Base-by-base conservation (phyloP, 2,888 invertebrate genomes). In the Desoria tigrina region DNA sequence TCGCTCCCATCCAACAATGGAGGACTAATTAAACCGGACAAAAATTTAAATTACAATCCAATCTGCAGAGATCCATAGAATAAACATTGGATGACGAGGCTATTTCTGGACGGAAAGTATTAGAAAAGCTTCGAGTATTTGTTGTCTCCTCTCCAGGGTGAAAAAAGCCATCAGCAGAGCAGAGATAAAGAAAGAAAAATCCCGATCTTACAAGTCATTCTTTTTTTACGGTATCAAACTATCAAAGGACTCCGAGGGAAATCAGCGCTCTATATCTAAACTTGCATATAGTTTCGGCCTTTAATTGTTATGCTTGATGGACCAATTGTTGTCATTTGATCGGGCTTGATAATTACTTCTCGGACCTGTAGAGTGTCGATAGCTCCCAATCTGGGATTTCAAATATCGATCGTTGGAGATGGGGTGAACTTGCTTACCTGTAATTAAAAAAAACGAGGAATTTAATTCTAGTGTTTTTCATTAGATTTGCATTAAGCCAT, bases 1-100 rank as follows among this genome's bases (percentile, higher is more conserved):
- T 21, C 27, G n/a, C 18, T 26, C 24, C n/a, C 42, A 24, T 21
- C 21, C 57, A 61, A 67, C 69, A 72, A 69, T 66, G 58, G 60
- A 55, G 39, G 55, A 63, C 65, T 72, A 72, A 72, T 72, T 72
- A 72, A 72, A 72, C 61, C 59, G 69, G 60, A 69, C 60, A 65
- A 69, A 72, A 72, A 69, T 72, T 65, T 69, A 69, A 69, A 69
- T 69, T 59, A 68, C 64, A 68, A 68, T 66, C 69, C 65, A 49
- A 61, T 55, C 49, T 60, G 50, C 60, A 45, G 58, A 58, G 39
- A 7, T 24, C 39, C 42, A 57, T 24, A 58, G 45, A 42, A 58
- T 58, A 45, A 58, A 45, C 57, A 45, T 45, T 45, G 53, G 53
- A 69, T 71, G 71, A 71, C 68, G 65, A 49, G 49, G 61, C 69